phyloP scores from a whole-genome alignment of 2,888 invertebrate genomes.

The Zaprionus lineosus region DNA sequence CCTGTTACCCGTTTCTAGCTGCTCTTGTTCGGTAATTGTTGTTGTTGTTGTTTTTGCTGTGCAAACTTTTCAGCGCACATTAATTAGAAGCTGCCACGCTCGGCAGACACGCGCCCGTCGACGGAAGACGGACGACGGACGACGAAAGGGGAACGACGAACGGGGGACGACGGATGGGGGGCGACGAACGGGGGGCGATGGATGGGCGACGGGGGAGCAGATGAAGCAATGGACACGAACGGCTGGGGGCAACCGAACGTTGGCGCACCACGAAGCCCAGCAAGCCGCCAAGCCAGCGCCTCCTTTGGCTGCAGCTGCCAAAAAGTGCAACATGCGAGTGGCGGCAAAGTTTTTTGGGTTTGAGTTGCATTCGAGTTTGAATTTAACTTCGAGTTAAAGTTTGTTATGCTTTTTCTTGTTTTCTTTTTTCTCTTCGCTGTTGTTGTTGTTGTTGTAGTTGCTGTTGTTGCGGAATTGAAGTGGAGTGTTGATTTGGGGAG shows the following conservation, averaged over 20 bases:
- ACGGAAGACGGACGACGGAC: slow-evolving; percentile 29
- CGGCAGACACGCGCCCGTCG: slow-evolving; percentile 51
- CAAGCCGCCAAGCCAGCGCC: too few relatives aligned
- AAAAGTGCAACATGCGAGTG: slow-evolving; percentile 64
- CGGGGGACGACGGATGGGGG: too few relatives aligned
- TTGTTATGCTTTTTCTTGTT: slow-evolving; percentile 3
- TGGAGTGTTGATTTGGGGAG: slow-evolving; percentile 10
- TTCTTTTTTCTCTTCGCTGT: slow-evolving; percentile 14
- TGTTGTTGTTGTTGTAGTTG: too few relatives aligned
- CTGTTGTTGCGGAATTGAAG: too few relatives aligned
- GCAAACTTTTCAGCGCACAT: slow-evolving; percentile 68
- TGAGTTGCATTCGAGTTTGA: slow-evolving; percentile 59
- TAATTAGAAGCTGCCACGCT: slow-evolving; percentile 77
- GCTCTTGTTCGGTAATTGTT: slow-evolving; percentile 12
- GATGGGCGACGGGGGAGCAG: too few relatives aligned
- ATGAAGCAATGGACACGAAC: too few relatives aligned
- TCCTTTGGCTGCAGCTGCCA: too few relatives aligned
- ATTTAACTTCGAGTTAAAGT: slow-evolving; percentile 57
- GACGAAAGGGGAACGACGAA: slow-evolving; percentile 26
- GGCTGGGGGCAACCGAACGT: too few relatives aligned
- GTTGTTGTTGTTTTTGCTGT: slow-evolving; percentile 19
- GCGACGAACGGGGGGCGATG: too few relatives aligned
- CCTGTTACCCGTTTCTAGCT: not conserved
- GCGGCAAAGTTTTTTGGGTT: slow-evolving; percentile 44
- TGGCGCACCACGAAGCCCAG: too few relatives aligned